phyloP scores from a whole-genome alignment of 2,113 vertebrate genomes.

The Polypterus bichir region DNA sequence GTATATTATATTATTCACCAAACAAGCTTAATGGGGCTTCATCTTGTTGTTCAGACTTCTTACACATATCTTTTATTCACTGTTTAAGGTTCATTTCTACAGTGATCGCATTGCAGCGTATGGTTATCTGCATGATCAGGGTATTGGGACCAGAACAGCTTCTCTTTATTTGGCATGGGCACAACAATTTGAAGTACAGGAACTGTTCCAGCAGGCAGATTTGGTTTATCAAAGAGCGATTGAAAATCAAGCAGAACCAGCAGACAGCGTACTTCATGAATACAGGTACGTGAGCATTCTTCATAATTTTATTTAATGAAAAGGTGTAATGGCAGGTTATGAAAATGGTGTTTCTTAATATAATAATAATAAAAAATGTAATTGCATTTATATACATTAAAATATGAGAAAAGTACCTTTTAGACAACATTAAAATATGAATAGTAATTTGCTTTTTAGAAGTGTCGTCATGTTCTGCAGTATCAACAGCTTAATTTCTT shows the following conservation, averaged over 20 bases:
- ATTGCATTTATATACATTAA: too few relatives aligned
- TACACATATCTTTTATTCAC: conserved; percentile 12
- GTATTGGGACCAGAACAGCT: conserved; percentile 49
- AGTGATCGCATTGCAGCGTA: conserved; percentile 49
- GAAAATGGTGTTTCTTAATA: too few relatives aligned
- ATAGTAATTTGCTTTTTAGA: too few relatives aligned
- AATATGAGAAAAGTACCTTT: too few relatives aligned
- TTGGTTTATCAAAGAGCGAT: conserved; percentile 50
- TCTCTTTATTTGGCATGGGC: conserved; percentile 65
- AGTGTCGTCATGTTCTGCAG: too few relatives aligned
- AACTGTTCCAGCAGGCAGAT: conserved; percentile 38
- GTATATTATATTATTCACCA: neutral
- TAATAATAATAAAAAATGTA: too few relatives aligned
- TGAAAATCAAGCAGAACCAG: conserved; percentile 57
- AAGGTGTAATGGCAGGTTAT: too few relatives aligned
- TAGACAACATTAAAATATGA: too few relatives aligned
- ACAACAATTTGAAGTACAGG: conserved; percentile 44
- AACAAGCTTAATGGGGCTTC: neutral
- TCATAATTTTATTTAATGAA: too few relatives aligned
- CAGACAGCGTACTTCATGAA: conserved; percentile 43
- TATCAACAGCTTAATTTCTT: too few relatives aligned
- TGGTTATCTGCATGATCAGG: conserved; percentile 44
- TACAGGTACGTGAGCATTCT: conserved; percentile 43
- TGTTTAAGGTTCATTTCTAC: conserved; percentile 50
- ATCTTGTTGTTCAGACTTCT: too few relatives aligned